These are phyloP conservation scores for Protobothrops mucrosquamatus DNA, from an alignment of 2,113 vertebrate species.

Conservation along the genomic window DNA sequence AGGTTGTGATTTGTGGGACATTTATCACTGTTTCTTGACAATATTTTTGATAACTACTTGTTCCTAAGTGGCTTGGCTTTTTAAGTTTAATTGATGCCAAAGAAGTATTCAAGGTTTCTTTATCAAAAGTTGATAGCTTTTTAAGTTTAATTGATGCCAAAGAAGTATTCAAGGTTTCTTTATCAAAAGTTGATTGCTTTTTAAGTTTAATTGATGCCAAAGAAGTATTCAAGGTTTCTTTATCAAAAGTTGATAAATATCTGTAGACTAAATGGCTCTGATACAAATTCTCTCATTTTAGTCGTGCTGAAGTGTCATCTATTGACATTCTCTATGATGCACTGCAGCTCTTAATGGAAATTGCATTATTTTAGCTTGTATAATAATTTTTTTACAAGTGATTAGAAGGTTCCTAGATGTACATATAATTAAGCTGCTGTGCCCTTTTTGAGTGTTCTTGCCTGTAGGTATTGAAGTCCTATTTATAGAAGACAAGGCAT, in stretches of 20 bases:
- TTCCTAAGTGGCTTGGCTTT: neutral
- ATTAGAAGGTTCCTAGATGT: neutral
- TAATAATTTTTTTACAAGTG: constrained; percentile 4
- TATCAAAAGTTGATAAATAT: neutral
- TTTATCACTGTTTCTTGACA: neutral
- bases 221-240: neutral
- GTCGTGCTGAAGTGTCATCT: neutral
- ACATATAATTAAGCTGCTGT: constrained; percentile 16
- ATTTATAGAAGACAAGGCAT: neutral
- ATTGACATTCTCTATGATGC: neutral
- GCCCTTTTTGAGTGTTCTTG: constrained; percentile 15
- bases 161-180: neutral
- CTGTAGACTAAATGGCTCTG: neutral
- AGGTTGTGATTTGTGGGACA: neutral
- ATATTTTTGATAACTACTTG: neutral
- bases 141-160: too few relatives aligned
- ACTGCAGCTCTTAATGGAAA: neutral
- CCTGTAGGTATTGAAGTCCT: constrained; percentile 1
- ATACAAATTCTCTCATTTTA: neutral
- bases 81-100: neutral
- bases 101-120: neutral
- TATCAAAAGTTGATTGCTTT: neutral
- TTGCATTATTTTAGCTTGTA: constrained; percentile 8
- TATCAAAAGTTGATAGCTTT: neutral
- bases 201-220: neutral